Evolutionary conservation across 2,797 vertebrate genomes (phyloP).

Genomic region (Tokudaia muenninki): DNA sequence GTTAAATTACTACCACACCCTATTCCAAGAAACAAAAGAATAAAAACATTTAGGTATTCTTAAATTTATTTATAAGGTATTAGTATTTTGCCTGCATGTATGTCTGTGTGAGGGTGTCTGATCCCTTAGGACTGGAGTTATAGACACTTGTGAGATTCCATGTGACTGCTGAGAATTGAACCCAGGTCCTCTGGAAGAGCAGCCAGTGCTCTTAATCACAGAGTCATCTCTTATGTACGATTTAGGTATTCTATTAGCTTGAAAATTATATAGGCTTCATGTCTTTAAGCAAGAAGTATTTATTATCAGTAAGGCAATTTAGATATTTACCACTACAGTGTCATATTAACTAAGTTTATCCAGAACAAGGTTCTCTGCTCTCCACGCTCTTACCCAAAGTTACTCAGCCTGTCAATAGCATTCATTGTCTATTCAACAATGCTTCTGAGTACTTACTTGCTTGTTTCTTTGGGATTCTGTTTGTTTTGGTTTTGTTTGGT

Average conservation of each 20-base stretch:
- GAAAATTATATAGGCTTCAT: not conserved
- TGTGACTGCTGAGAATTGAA: not conserved
- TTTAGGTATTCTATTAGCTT: not conserved
- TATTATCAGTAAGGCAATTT: not conserved
- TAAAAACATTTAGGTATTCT: not conserved
- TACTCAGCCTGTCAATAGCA: not conserved
- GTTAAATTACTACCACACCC: not conserved
- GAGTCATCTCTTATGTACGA: not conserved
- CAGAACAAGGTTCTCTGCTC: not conserved
- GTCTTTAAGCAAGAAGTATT: not conserved
- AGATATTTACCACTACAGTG: no score
- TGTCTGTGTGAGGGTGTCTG: not conserved
- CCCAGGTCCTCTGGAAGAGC: not conserved
- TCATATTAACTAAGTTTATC: not conserved
- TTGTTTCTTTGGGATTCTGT: not conserved
- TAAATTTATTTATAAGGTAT: not conserved
- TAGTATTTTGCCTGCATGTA: not conserved
- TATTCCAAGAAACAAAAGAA: not conserved
- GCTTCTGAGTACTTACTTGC: not conserved
- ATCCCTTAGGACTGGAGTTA: not conserved
- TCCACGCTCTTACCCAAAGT: not conserved
- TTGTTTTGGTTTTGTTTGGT: not conserved
- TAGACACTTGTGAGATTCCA: not conserved
- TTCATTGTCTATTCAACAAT: not conserved
- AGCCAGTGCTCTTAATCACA: not conserved